Evolutionary conservation across 2,797 vertebrate species (phyloP), one percentile per base, ranked within the genome.

Genomic region (Scarus forsteni): DNA sequence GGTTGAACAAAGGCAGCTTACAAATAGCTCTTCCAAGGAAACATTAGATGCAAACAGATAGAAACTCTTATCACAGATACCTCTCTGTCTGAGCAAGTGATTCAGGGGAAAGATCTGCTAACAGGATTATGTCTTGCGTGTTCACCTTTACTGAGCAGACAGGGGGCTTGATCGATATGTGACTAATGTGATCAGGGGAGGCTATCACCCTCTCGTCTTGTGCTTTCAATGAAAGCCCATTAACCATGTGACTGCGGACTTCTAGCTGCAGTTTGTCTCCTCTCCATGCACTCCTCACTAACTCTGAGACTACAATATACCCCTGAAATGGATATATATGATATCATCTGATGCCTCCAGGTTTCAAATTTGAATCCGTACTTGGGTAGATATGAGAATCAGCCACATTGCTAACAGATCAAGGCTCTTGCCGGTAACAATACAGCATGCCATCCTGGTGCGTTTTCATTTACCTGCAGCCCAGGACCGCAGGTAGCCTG

Each of bases 101-200:
- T 80, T 59, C 9, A 27, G 42, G 56, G 63, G 57, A 77, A 77
- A 70, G 64, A 76, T 78, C 80, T 50, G 66, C 85, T 85, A 91
- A 92, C 79, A 79, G 88, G 85, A 91, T 92, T 90, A 90, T 18
- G 55, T 74, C 64, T 80, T 38, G 66, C 61, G 44, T 68, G 83
- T 81, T 92, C 84, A 88, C 83, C 85, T 92, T 90, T 86, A 79
- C 74, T 51, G 50, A 77, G 77, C 75, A 63, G 70, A 80, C 73
- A 59, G 27, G 66, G 65, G 70, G 44, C 71, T 36, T 75, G 88
- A 93, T 93, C 91, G 60, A 93, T 93, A 90, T 73, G 81, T 71
- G 75, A 86, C 86, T 90, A 91, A 91, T 92, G 80, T 78, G 84
- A 90, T 89, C 84, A 85, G 84, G 77, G 78, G 73, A 18, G 83